Evolutionary conservation across 1,140 invertebrate species (phyloP).

Genomic region (Pemphigus obesinymphae): DNA sequence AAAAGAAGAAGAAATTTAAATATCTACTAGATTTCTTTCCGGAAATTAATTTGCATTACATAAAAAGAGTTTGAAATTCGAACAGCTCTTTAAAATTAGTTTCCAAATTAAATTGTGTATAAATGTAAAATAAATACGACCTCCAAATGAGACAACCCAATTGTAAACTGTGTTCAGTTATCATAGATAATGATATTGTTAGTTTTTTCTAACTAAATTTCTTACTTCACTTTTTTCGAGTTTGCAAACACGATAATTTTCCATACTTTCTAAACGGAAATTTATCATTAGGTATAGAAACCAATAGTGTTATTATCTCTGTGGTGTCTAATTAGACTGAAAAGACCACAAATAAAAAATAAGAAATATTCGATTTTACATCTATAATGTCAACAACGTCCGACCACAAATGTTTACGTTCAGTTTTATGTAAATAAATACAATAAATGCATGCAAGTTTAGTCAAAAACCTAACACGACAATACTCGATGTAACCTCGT

Average conservation of each 20-base stretch:
- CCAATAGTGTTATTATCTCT: not conserved
- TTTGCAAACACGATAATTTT: not conserved
- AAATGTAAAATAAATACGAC: not conserved
- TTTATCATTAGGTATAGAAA: not conserved
- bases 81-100: not conserved
- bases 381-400: not conserved
- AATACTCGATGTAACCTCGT: conserved; percentile 14
- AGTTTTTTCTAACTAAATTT: not conserved
- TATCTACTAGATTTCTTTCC: not conserved
- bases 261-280: not conserved
- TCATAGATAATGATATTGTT: not conserved
- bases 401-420: not conserved
- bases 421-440: not conserved
- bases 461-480: not conserved
- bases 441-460: not conserved
- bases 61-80: not conserved
- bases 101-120: not conserved
- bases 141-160: not conserved
- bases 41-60: not conserved
- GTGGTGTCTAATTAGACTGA: not conserved
- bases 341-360: not conserved
- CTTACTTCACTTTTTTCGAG: not conserved
- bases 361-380: not conserved
- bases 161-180: not conserved
- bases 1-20: too few relatives aligned